phyloP scores from a whole-genome alignment of 2,113 vertebrate genomes.

The Delphinus delphis region DNA sequence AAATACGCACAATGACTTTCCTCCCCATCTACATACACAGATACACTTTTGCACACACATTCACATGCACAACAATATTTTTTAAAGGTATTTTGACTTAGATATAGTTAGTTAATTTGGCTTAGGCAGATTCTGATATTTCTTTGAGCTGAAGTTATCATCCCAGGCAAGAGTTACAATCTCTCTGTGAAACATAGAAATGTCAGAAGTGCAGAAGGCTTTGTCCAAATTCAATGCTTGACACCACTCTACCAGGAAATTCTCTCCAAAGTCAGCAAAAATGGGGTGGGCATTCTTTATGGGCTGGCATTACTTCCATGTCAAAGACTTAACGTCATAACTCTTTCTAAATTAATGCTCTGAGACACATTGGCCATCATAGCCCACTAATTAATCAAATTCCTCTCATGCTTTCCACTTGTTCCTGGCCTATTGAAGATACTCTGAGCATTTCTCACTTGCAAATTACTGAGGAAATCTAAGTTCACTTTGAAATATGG shows the following conservation, averaged over 20 bases:
- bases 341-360: constrained; percentile 63
- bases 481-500: constrained; percentile 41
- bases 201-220: neutral
- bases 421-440: constrained; percentile 45
- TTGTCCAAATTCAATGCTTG: neutral
- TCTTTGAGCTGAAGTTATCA: neutral
- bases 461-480: neutral
- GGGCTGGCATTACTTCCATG: neutral
- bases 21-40: neutral
- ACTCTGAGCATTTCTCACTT: constrained; percentile 66
- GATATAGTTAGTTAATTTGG: neutral
- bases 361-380: neutral
- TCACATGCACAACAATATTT: neutral
- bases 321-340: constrained; percentile 63
- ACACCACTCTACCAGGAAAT: neutral
- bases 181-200: neutral
- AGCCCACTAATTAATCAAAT: constrained; percentile 47
- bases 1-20: neutral
- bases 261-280: neutral
- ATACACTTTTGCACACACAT: neutral
- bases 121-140: neutral
- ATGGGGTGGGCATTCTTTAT: constrained; percentile 24
- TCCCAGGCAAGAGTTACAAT: neutral
- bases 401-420: constrained; percentile 37
- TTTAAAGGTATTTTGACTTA: neutral